phyloP scores from a whole-genome alignment of 2,113 vertebrate species.

The Microtus montanus region DNA sequence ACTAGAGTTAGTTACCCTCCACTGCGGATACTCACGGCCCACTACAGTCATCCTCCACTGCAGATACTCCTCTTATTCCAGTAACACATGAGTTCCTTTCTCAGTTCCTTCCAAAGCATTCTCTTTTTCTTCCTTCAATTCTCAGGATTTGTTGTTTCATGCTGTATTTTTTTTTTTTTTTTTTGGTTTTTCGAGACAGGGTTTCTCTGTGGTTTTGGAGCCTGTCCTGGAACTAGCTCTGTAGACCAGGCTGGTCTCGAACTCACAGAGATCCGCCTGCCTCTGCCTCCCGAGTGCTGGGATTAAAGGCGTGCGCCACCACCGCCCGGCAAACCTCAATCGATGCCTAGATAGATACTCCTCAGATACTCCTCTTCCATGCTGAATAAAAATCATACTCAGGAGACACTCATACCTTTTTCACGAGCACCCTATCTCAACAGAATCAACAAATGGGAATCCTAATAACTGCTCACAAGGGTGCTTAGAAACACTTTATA shows the following conservation, averaged over 20 bases:
- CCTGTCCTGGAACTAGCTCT: too few relatives aligned
- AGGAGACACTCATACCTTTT: background rate
- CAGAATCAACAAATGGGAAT: slow-evolving; percentile 17
- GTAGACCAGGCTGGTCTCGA: too few relatives aligned
- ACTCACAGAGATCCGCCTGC: too few relatives aligned
- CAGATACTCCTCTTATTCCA: background rate
- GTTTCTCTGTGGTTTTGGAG: too few relatives aligned
- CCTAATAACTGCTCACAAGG: slow-evolving; percentile 29
- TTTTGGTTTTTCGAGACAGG: too few relatives aligned
- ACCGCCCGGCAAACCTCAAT: background rate
- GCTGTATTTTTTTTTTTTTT: background rate
- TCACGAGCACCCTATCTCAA: background rate
- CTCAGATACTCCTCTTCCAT: background rate
- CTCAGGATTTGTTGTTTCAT: background rate
- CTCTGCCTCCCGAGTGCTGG: too few relatives aligned
- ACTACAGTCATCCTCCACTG: too few relatives aligned
- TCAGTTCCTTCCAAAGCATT: background rate
- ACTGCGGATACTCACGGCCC: too few relatives aligned
- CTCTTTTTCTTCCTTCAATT: background rate
- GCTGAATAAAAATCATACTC: slow-evolving; percentile 21
- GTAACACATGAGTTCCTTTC: background rate
- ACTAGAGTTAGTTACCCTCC: too few relatives aligned
- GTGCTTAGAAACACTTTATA: background rate
- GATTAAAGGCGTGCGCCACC: too few relatives aligned
- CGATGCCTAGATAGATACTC: background rate